Evolutionary conservation across 2,113 vertebrate genomes (phyloP).

Genomic region (Charadrius vociferus): DNA sequence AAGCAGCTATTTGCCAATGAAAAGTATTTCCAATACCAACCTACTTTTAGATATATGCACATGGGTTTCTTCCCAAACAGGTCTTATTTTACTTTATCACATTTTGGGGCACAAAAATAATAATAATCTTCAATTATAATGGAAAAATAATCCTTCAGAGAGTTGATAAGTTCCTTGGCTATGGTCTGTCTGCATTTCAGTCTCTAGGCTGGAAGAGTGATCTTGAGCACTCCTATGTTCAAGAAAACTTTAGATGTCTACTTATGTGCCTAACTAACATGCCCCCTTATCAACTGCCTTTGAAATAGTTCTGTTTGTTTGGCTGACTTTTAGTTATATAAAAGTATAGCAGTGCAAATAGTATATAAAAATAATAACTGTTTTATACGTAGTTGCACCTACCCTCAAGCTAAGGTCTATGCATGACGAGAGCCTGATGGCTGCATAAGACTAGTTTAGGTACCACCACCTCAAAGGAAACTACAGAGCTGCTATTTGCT

Average conservation of each 20-base stretch:
- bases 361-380: background rate
- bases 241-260: background rate
- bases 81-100: background rate
- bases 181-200: background rate
- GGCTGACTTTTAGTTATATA: background rate
- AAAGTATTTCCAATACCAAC: background rate
- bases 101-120: background rate
- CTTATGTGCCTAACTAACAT: background rate
- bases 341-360: background rate
- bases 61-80: background rate
- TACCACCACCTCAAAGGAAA: background rate
- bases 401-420: background rate
- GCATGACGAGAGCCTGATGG: background rate
- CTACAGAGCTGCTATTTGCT: background rate
- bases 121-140: background rate
- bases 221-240: background rate
- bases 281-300: background rate
- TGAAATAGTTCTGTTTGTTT: background rate
- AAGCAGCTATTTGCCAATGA: background rate
- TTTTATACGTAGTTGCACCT: background rate
- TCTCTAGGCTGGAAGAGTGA: background rate
- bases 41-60: background rate
- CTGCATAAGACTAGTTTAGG: background rate
- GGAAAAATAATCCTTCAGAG: background rate
- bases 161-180: background rate